These are phyloP conservation scores for Leptothorax acervorum DNA, from an alignment of 2,888 invertebrate species.

Conservation along the genomic window DNA sequence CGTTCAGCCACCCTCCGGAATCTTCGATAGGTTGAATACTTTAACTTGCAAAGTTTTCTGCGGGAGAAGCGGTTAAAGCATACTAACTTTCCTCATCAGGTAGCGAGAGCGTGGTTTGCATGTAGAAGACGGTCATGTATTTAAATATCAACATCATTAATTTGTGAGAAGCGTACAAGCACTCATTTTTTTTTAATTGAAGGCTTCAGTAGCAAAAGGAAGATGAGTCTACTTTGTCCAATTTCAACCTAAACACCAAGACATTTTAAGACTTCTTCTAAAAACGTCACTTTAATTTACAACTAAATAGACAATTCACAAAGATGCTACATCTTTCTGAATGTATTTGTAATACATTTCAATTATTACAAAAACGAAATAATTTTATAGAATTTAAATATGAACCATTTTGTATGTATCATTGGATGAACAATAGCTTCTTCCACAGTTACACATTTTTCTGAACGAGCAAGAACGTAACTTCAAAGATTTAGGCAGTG, in stretches of 20 bases:
- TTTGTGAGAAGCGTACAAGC: not conserved
- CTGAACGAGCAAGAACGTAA: constrained; percentile 50
- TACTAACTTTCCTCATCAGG: constrained; percentile 53
- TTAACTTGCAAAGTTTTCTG: constrained; percentile 48
- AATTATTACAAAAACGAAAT: not conserved
- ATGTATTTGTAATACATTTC: not conserved
- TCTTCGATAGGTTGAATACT: constrained; percentile 60
- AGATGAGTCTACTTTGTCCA: not conserved
- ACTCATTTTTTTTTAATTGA: constrained; percentile 2
- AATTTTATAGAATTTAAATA: not conserved
- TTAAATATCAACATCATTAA: constrained; percentile 48
- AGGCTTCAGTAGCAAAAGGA: not conserved
- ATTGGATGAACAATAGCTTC: not conserved
- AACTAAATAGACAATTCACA: not conserved
- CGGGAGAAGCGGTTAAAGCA: constrained; percentile 26
- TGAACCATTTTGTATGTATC: not conserved
- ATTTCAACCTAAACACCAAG: not conserved
- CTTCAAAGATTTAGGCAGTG: constrained; percentile 23
- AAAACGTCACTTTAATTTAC: not conserved
- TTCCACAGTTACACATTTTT: constrained; percentile 28
- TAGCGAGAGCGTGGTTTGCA: constrained; percentile 40
- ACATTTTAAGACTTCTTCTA: not conserved
- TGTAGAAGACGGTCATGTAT: constrained; percentile 26
- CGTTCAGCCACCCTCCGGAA: constrained; percentile 22
- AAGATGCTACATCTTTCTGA: not conserved